Base-by-base conservation (phyloP, 2,113 vertebrate species). In the Calidris pugnax region DNA sequence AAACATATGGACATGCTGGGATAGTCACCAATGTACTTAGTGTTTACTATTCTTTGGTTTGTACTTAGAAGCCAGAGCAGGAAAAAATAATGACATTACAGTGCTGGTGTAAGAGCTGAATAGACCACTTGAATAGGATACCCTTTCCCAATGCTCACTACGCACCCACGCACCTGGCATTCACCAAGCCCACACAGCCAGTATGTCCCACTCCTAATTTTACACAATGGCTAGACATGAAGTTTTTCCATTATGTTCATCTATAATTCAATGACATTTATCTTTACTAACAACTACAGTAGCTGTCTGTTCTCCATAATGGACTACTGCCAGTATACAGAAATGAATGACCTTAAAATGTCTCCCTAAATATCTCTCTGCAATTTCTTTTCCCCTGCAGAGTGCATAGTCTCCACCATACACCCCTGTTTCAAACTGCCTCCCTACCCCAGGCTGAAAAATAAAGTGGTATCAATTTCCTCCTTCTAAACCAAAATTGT, bases 211-310 rank as follows among this genome's bases (percentile, higher is more conserved):
- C 90, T 96, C 96, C 80, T 94, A 75, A 94, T 92, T 95, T 94
- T 85, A 89, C 73, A 96, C 92, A 96, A 97, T 94, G 66, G 90
- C 90, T 88, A 96, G 91, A 93, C 68, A 93, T 79, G 73, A 93
- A 92, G 57, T 87, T 94, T 96, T 96, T 92, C 93, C 85, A 93
- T 94, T 96, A 94, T 95, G 88, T 84, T 93, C 14, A 95, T 93
- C 90, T 93, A 72, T 93, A 97, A 97, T 94, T 93, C 90, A 82
- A 85, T 95, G 92, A 90, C 90, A 95, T 96, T 97, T 96, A 89
- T 97, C 95, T 93, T 94, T 95, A 92, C 92, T 90, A 96, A 96
- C 90, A 90, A 87, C 84, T 93, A 94, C 92, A 95, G 90, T 92
- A 97, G 88, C 80, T 96, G 92, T 84, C 92, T 97, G 83, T 96